Percentiles rank a stretch among this genome's conserved stretches.
Evolutionary conservation across 1,140 invertebrate species (phyloP).

Genomic region (Diplogasteroides magnus): DNA sequence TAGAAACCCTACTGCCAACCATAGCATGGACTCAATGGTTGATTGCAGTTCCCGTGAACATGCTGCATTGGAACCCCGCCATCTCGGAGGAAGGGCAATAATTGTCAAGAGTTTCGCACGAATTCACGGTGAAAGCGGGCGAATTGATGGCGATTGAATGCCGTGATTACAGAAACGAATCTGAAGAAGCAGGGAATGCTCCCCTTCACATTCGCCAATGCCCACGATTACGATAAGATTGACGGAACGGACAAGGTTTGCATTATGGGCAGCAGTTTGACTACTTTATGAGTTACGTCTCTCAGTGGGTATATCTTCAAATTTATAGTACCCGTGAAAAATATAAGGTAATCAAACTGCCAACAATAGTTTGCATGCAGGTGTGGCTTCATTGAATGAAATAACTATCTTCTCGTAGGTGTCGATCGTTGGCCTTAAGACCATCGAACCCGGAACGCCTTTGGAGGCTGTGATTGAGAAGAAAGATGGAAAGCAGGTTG

Average conservation of each 20-base stretch:
- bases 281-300: no score
- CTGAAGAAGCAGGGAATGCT: slow-evolving; percentile 97
- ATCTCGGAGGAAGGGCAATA: slow-evolving; percentile 81
- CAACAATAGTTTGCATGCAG: neutral
- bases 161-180: slow-evolving; percentile 78
- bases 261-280: no score
- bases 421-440: slow-evolving; percentile 77
- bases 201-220: slow-evolving; percentile 87
- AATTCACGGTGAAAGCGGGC: slow-evolving; percentile 70
- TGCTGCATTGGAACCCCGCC: slow-evolving; percentile 87
- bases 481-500: slow-evolving; percentile 21
- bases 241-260: slow-evolving; percentile 65
- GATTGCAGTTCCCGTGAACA: slow-evolving; percentile 74
- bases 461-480: slow-evolving; percentile 80
- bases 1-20: no score
- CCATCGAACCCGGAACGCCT: slow-evolving; percentile 83
- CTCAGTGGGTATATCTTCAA: no score
- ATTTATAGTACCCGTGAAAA: no score
- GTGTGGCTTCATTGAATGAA: no score
- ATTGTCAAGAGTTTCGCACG: slow-evolving; percentile 98
- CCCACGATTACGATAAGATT: slow-evolving; percentile 95
- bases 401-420: slow-evolving; percentile 73
- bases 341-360: no score
- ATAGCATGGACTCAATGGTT: no score
- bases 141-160: neutral